phyloP scores from a whole-genome alignment of 2,888 invertebrate species.

The Gymnoscelis rufifasciata region DNA sequence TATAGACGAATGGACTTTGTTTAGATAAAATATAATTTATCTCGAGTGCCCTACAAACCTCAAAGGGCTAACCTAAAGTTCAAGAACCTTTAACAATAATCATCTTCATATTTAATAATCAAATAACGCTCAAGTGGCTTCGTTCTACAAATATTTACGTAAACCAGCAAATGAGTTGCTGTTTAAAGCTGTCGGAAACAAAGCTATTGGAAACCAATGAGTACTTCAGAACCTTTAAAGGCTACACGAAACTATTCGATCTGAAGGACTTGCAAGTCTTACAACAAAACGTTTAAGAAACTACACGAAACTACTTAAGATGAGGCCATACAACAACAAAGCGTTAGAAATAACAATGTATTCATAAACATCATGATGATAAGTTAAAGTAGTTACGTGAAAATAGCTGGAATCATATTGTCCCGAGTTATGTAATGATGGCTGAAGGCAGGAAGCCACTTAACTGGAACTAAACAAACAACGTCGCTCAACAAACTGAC shows the following conservation, averaged over 20 bases:
- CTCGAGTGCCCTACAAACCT: not conserved
- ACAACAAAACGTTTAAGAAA: conserved; percentile 21
- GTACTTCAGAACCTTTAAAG: conserved; percentile 17
- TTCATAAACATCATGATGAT: not conserved
- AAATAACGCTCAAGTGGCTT: conserved; percentile 11
- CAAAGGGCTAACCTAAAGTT: conserved; percentile 12
- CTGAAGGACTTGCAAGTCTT: conserved; percentile 20
- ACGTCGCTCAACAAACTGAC: conserved; percentile 25
- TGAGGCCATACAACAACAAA: conserved; percentile 1
- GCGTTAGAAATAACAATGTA: not conserved
- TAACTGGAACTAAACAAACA: conserved; percentile 24
- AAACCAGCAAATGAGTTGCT: conserved; percentile 3
- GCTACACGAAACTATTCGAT: conserved; percentile 21
- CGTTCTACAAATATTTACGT: conserved; percentile 21
- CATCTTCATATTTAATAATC: conserved; percentile 15
- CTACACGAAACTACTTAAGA: conserved; percentile 7
- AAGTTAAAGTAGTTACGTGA: too few species aligned
- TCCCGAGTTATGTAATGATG: not conserved
- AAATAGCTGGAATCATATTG: too few species aligned
- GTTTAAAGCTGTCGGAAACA: not conserved
- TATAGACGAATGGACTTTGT: conserved; percentile 4
- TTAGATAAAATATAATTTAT: conserved; percentile 7
- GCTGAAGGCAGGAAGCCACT: conserved; percentile 13
- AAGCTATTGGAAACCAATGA: conserved; percentile 9
- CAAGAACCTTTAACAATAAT: conserved; percentile 23